Conservation (phyloP, 2,888 invertebrate genomes). For the Desoria tigrina region DNA sequence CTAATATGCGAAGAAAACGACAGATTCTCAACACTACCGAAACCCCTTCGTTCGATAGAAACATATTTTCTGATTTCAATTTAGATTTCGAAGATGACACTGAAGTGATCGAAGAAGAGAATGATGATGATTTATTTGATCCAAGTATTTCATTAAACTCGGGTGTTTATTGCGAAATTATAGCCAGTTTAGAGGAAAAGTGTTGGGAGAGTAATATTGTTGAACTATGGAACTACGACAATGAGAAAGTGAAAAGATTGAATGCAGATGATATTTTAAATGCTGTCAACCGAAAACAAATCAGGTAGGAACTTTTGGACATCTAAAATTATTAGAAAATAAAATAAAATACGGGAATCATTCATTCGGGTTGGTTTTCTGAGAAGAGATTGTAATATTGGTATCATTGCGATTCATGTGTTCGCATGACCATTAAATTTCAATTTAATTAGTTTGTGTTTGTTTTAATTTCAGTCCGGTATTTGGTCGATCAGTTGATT, state of each 20-base stretch:
- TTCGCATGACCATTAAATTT: too few relatives aligned
- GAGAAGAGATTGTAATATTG: too few relatives aligned
- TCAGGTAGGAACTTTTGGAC: constrained; percentile 44
- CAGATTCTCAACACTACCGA: constrained; percentile 2
- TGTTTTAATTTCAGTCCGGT: constrained; percentile 64
- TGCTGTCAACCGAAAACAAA: constrained; percentile 51
- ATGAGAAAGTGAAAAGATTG: constrained; percentile 41
- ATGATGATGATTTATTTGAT: constrained; percentile 29
- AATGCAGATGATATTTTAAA: constrained; percentile 53
- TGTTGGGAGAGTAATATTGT: constrained; percentile 54
- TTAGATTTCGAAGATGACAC: constrained; percentile 16
- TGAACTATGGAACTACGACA: constrained; percentile 55
- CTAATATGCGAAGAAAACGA: constrained; percentile 21
- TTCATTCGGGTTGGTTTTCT: too few relatives aligned
- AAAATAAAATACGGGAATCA: too few relatives aligned
- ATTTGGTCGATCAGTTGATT: constrained; percentile 68
- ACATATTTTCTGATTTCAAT: not conserved
- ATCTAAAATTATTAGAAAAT: not conserved
- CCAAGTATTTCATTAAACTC: constrained; percentile 43
- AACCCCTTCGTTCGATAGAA: not conserved
- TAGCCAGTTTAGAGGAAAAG: constrained; percentile 48
- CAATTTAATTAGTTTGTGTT: too few relatives aligned
- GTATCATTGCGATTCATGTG: too few relatives aligned
- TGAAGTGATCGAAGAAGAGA: constrained; percentile 20
- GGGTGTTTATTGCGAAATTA: constrained; percentile 50